Percentiles rank a stretch among this genome's conserved stretches.
These are phyloP conservation scores for Pinctada fucata DNA, from an alignment of 2,888 invertebrate genomes.

Conservation along the genomic window DNA sequence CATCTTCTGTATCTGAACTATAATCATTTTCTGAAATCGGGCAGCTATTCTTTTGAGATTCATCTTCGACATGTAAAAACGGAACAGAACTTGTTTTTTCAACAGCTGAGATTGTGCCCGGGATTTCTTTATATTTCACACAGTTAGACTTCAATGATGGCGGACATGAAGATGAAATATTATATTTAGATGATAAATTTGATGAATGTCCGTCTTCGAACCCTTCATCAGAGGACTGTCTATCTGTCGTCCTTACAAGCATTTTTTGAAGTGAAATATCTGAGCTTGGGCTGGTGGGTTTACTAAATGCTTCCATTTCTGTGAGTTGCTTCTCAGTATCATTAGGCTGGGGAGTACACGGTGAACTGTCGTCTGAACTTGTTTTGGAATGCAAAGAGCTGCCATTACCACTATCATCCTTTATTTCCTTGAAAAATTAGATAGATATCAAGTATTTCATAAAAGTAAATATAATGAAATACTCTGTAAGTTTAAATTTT, in stretches of 20 bases:
- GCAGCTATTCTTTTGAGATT: too few species aligned
- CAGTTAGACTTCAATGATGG: too few species aligned
- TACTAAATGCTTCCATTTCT: background rate
- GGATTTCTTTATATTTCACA: too few species aligned
- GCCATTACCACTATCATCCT: background rate
- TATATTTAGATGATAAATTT: background rate
- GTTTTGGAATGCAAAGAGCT: background rate
- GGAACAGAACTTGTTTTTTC: too few species aligned
- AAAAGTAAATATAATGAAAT: too few species aligned
- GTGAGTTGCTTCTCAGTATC: background rate
- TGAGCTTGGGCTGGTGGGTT: background rate
- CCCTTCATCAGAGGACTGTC: background rate
- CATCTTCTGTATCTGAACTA: too few species aligned
- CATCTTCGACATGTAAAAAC: too few species aligned
- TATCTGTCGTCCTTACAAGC: background rate
- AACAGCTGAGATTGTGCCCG: too few species aligned
- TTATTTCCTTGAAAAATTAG: background rate
- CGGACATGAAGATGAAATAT: too few species aligned
- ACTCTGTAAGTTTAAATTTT: too few species aligned
- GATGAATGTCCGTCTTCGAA: background rate
- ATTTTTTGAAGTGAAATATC: background rate
- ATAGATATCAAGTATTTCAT: too few species aligned
- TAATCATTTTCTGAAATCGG: too few species aligned
- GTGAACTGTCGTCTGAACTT: background rate
- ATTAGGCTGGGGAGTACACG: background rate